These are phyloP conservation scores for Sphaeramia orbicularis DNA, from an alignment of 2,797 vertebrate species.

Conservation along the genomic window DNA sequence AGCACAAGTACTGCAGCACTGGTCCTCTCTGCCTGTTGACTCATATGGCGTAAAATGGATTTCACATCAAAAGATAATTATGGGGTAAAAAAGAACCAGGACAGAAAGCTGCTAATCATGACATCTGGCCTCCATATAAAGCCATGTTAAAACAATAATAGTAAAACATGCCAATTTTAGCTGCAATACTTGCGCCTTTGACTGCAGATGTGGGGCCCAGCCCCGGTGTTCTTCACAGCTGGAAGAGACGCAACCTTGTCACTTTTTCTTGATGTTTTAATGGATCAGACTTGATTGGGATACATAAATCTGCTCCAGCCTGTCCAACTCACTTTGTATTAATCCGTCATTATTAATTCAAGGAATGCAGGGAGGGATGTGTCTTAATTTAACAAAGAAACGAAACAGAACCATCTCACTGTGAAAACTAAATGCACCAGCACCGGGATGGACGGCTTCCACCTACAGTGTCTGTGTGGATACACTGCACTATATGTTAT, in stretches of 20 bases:
- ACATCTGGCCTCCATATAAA: constrained; percentile 78
- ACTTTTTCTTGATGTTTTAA: constrained; percentile 53
- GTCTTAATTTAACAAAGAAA: constrained; percentile 43
- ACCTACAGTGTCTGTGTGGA: constrained; percentile 26
- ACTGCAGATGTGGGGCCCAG: constrained; percentile 65
- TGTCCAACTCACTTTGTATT: constrained; percentile 24
- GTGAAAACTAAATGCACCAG: constrained; percentile 68
- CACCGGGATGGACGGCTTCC: constrained; percentile 28
- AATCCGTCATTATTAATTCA: constrained; percentile 34
- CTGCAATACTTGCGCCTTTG: constrained; percentile 70
- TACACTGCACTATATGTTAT: constrained; percentile 25
- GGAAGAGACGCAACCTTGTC: constrained; percentile 46
- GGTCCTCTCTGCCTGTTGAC: constrained; percentile 62
- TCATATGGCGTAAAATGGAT: constrained; percentile 73
- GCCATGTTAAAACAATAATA: constrained; percentile 76
- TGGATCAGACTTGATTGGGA: constrained; percentile 41
- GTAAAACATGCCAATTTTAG: constrained; percentile 73
- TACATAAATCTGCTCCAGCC: constrained; percentile 46
- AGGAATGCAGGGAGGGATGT: constrained; percentile 22
- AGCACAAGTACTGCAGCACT: constrained; percentile 62
- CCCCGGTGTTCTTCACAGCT: constrained; percentile 39
- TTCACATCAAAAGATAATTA: constrained; percentile 79
- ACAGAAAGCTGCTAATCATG: constrained; percentile 78
- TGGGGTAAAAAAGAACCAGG: constrained; percentile 64
- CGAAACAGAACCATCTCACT: constrained; percentile 67